Conservation (phyloP, 92 coral and sea anemone genomes). For the Actinernus sp. region DNA sequence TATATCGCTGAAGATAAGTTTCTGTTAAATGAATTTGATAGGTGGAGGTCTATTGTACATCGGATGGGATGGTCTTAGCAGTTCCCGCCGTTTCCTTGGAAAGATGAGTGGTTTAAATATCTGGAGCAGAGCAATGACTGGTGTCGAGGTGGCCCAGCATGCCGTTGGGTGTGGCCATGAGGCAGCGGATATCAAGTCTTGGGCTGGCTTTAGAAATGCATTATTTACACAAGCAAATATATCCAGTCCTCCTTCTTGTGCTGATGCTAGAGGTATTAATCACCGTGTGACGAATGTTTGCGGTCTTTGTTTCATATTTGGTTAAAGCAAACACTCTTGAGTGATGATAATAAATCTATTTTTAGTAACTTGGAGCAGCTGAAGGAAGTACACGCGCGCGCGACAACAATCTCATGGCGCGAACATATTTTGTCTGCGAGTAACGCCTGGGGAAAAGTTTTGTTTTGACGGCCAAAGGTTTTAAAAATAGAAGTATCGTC, state of each 20-base stretch:
- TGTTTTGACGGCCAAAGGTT: too few relatives aligned
- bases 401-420: too few relatives aligned
- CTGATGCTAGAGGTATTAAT: not conserved
- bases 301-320: not conserved
- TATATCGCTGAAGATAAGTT: too few relatives aligned
- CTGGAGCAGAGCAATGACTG: conserved; percentile 10
- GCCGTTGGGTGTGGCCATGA: conserved; percentile 15
- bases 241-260: conserved; percentile 1
- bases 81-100: conserved; percentile 2
- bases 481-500: too few relatives aligned
- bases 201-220: conserved; percentile 7
- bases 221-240: not conserved
- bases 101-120: conserved; percentile 27
- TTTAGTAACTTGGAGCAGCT: too few relatives aligned
- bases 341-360: too few relatives aligned
- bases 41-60: conserved; percentile 5
- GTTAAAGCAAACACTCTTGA: too few relatives aligned
- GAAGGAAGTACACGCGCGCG: too few relatives aligned
- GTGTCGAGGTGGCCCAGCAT: conserved; percentile 2
- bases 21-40: too few relatives aligned
- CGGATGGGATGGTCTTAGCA: conserved; percentile 2
- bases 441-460: too few relatives aligned
- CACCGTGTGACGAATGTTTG: not conserved
- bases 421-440: too few relatives aligned
- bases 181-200: conserved; percentile 6